Evolutionary conservation across 2,888 invertebrate species (phyloP).

Genomic region (Andrena bicolor): DNA sequence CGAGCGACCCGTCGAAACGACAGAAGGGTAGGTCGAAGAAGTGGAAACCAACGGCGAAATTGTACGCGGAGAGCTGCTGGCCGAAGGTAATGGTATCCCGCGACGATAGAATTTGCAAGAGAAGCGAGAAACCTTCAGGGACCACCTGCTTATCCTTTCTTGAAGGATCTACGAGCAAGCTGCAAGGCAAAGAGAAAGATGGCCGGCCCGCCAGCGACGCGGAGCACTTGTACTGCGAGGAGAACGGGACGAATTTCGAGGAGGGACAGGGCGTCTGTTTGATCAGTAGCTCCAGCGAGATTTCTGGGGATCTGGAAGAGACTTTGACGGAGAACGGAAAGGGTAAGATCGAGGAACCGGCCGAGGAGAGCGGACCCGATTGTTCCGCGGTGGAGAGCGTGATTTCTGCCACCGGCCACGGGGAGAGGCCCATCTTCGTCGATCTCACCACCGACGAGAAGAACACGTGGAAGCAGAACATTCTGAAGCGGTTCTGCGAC

Average conservation of each 20-base stretch:
- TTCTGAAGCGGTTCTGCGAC: constrained; percentile 40
- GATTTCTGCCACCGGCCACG: neutral
- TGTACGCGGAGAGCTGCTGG: constrained; percentile 8
- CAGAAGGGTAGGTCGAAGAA: constrained; percentile 21
- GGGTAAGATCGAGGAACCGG: neutral
- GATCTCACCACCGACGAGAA: constrained; percentile 69
- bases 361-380: neutral
- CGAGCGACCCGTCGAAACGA: constrained; percentile 17
- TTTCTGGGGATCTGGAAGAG: neutral
- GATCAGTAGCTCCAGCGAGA: constrained; percentile 60
- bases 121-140: neutral
- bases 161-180: neutral
- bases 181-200: neutral
- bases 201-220: neutral
- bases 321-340: constrained; percentile 9
- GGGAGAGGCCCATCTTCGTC: constrained; percentile 55
- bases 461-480: constrained; percentile 52
- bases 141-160: neutral
- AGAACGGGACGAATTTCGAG: neutral
- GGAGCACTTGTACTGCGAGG: constrained; percentile 31
- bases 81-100: constrained; percentile 48
- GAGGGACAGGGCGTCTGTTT: constrained; percentile 38
- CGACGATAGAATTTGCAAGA: constrained; percentile 3
- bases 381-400: neutral
- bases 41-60: neutral